These are phyloP conservation scores for Nothobranchius kuhntae DNA, from an alignment of 2,113 vertebrate genomes.

Conservation along the genomic window DNA sequence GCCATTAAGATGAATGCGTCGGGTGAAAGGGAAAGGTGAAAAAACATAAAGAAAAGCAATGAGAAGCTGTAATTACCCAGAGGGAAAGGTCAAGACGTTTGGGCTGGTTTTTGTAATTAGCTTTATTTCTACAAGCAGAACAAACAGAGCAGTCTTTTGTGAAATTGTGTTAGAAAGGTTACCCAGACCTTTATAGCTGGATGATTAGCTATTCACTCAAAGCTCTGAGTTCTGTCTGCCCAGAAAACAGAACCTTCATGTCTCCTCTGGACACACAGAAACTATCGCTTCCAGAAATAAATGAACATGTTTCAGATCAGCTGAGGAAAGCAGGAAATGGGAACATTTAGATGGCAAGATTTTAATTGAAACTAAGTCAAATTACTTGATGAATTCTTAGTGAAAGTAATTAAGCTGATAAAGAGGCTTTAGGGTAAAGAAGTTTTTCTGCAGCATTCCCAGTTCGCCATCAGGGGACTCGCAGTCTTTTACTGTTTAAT, in stretches of 20 bases:
- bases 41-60: conserved; percentile 31
- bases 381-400: conserved; percentile 55
- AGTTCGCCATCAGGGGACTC: conserved; percentile 15
- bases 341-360: conserved; percentile 37
- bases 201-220: conserved; percentile 43
- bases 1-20: conserved; percentile 26
- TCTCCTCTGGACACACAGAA: conserved; percentile 25
- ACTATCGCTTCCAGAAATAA: not conserved
- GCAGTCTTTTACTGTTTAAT: conserved; percentile 20
- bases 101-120: conserved; percentile 70
- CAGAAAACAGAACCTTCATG: conserved; percentile 20
- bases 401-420: conserved; percentile 60
- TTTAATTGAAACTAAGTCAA: conserved; percentile 61
- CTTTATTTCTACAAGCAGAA: conserved; percentile 71
- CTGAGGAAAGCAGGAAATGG: conserved; percentile 10
- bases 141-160: conserved; percentile 75
- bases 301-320: conserved; percentile 34
- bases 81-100: conserved; percentile 74
- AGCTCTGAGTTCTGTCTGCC: conserved; percentile 29
- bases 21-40: not conserved
- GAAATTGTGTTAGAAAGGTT: conserved; percentile 79
- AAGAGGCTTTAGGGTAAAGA: conserved; percentile 38
- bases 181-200: conserved; percentile 61
- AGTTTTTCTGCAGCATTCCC: conserved; percentile 28
- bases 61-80: conserved; percentile 63